A percentile compares a stretch with the other conserved stretches of the same genome.
Evolutionary conservation across 2,113 vertebrate genomes (phyloP).

Genomic region (Clinocottus analis): DNA sequence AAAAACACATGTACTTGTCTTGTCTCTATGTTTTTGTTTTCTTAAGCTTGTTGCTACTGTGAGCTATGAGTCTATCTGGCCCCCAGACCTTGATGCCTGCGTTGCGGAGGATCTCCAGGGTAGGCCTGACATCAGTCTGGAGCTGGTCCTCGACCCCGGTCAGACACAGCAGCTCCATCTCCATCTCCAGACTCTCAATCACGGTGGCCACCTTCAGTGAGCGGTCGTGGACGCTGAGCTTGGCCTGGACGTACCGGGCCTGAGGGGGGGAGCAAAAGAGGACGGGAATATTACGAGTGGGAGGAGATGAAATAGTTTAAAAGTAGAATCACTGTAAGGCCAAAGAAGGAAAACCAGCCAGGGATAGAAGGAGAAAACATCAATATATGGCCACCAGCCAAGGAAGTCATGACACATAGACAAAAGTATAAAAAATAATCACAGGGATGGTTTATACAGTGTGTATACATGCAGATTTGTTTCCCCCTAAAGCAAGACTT

Average conservation of each 20-base stretch:
- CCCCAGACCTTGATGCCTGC: conserved; percentile 93
- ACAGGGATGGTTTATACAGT: background rate
- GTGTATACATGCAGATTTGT: background rate
- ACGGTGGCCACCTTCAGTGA: conserved; percentile 97
- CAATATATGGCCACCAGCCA: conserved; percentile 2
- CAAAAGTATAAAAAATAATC: background rate
- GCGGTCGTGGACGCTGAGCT: conserved; percentile 96
- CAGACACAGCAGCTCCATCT: conserved; percentile 97
- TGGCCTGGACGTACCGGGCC: conserved; percentile 95
- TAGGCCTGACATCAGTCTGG: conserved; percentile 93
- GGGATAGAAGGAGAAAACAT: conserved; percentile 3
- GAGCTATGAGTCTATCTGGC: background rate
- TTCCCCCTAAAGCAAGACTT: background rate
- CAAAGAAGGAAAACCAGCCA: background rate
- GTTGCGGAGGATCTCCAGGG: conserved; percentile 94
- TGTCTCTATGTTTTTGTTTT: conserved; percentile 19
- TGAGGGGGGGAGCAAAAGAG: conserved; percentile 64
- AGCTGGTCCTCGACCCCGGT: conserved; percentile 97
- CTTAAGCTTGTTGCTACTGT: conserved; percentile 16
- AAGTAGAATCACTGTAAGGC: conserved; percentile 1
- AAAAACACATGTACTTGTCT: conserved; percentile 19
- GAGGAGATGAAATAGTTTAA: background rate
- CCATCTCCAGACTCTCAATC: conserved; percentile 98
- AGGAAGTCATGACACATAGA: background rate
- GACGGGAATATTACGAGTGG: background rate